These are phyloP conservation scores for Lathronympha strigana DNA, from an alignment of 2,888 invertebrate genomes.

Conservation along the genomic window DNA sequence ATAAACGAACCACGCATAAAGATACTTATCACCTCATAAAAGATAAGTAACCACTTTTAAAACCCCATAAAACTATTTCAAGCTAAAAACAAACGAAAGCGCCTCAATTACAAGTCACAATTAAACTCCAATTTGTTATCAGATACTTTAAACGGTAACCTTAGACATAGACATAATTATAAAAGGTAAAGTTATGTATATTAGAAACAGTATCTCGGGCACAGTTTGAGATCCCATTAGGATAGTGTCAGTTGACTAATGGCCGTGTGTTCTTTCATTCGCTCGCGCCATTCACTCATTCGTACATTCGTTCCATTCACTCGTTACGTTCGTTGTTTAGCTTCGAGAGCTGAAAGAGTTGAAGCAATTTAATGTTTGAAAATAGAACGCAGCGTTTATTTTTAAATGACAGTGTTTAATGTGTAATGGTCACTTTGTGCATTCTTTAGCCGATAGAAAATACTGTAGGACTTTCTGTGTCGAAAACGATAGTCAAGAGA, in stretches of 20 bases:
- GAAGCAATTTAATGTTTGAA: slow-evolving; percentile 4
- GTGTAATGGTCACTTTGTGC: no score
- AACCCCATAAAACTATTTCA: slow-evolving; percentile 26
- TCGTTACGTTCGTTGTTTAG: slow-evolving; percentile 46
- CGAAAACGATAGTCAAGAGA: no score
- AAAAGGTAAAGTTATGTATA: slow-evolving; percentile 43
- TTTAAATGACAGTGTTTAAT: background rate
- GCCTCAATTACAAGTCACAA: slow-evolving; percentile 34
- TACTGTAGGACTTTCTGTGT: no score
- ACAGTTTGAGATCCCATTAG: slow-evolving; percentile 73
- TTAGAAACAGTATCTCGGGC: slow-evolving; percentile 55
- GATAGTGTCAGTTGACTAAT: slow-evolving; percentile 76
- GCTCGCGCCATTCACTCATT: slow-evolving; percentile 55
- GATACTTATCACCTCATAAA: slow-evolving; percentile 28
- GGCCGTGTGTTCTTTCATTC: slow-evolving; percentile 57
- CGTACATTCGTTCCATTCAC: slow-evolving; percentile 64
- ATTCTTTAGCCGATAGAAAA: no score
- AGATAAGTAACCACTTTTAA: slow-evolving; percentile 17
- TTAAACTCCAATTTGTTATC: slow-evolving; percentile 37
- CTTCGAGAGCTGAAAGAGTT: slow-evolving; percentile 20
- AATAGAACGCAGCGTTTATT: slow-evolving; percentile 10
- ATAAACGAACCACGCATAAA: slow-evolving; percentile 21
- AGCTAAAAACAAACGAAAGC: slow-evolving; percentile 15
- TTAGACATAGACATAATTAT: slow-evolving; percentile 42
- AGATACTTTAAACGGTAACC: slow-evolving; percentile 45